Base-by-base conservation (phyloP, 2,888 invertebrate genomes). In the Napeogenes inachia region DNA sequence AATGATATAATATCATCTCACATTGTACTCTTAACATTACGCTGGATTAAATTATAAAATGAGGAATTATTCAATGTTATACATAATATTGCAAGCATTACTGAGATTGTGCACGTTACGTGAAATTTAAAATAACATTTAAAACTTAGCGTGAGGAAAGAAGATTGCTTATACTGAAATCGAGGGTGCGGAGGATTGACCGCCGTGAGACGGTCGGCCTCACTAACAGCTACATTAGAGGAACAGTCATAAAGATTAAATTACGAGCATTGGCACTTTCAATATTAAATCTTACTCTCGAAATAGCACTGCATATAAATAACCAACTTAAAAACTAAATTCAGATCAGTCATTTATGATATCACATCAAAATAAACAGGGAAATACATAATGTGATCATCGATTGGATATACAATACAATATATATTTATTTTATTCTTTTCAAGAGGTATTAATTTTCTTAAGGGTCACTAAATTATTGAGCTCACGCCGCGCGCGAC, bases 321-420 rank as follows among this genome's bases (percentile, higher is more conserved):
- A 90, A 91, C 84, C 90, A 91, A 91, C 91, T 91, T 91, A 91
- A 89, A 90, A 91, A 91, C 91, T 91, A 91, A 91, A 89, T 90
- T 91, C 91, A 91, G 91, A 91, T 91, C 91, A 91, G 91, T 91
- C 91, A 89, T 91, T 91, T 90, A 91, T 91, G 91, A 91, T 92
- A 92, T 92, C 92, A 92, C 92, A 92, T 91, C 90, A 91, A 91
- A 91, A 91, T 89, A 91, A 91, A 89, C 85, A 87, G 90, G 89
- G 86, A 87, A 88, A 89, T 90, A 91, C 84, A 89, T 89, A 88
- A 89, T 89, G 79, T 85, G 87, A 21, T 21, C 21, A 21, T 21
- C 81, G 85, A 85, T 87, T 87, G 86, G 84, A 84, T 88, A 88
- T 87, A 86, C 79, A 86, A 85, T 85, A 84, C 77, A 78, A 84